phyloP scores from a whole-genome alignment of 2,888 invertebrate species.

The Spodoptera picta region DNA sequence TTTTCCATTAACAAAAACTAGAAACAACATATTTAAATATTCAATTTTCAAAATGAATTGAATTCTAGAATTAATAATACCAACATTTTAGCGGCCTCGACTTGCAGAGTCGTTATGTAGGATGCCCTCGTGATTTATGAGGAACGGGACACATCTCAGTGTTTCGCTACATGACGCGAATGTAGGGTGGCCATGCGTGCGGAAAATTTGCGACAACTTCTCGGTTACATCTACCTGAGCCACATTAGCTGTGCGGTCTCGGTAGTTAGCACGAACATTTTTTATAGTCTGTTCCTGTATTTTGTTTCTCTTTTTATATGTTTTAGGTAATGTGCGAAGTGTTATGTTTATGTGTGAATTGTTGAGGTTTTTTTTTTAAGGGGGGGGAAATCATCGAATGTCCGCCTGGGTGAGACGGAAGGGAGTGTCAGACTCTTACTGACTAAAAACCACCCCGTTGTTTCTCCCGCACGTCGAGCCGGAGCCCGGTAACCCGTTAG shows the following conservation, averaged over 20 bases:
- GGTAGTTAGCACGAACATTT: conserved; percentile 29
- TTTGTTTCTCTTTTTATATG: conserved; percentile 6
- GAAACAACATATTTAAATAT: too few species aligned
- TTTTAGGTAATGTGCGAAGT: background rate
- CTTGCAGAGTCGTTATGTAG: conserved; percentile 59
- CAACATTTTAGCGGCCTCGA: conserved; percentile 51
- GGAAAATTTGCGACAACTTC: conserved; percentile 47
- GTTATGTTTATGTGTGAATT: background rate
- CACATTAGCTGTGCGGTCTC: conserved; percentile 27
- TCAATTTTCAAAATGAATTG: too few species aligned
- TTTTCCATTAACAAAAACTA: too few species aligned
- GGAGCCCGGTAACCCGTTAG: too few species aligned
- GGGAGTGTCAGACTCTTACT: too few species aligned
- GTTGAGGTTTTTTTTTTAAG: too few species aligned
- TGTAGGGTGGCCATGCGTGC: conserved; percentile 57
- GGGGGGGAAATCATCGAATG: too few species aligned
- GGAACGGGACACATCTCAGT: conserved; percentile 63
- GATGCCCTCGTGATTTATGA: conserved; percentile 68
- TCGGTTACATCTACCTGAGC: conserved; percentile 30
- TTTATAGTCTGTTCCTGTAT: conserved; percentile 20
- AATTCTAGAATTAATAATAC: background rate
- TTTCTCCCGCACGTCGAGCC: too few species aligned
- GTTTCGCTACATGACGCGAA: conserved; percentile 61
- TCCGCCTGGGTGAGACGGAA: too few species aligned
- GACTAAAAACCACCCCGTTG: too few species aligned